Percentiles rank a stretch among this genome's conserved stretches.
Conservation (phyloP, 2,888 invertebrate species). For the Dolichopus griseipennis region DNA sequence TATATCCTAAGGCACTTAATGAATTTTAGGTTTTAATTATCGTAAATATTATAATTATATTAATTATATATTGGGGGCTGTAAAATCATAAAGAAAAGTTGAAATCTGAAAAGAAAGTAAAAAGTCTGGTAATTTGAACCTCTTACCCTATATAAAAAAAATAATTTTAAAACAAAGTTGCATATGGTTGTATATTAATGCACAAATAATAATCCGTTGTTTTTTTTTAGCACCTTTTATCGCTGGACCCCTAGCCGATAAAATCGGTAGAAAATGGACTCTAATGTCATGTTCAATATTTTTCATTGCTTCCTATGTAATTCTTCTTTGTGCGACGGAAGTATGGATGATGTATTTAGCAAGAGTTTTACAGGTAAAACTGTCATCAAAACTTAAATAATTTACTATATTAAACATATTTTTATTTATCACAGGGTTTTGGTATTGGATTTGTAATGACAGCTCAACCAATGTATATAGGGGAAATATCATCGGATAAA, state of each 20-base stretch:
- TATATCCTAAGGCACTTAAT: too few relatives aligned
- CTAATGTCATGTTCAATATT: conserved; percentile 57
- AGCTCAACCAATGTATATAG: conserved; percentile 75
- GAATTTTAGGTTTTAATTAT: too few relatives aligned
- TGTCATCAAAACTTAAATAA: neutral
- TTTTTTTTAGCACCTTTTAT: conserved; percentile 53
- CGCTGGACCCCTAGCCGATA: conserved; percentile 59
- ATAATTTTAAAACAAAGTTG: too few relatives aligned
- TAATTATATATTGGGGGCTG: too few relatives aligned
- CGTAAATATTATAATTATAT: too few relatives aligned
- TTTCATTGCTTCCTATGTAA: conserved; percentile 59
- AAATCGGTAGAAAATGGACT: conserved; percentile 60
- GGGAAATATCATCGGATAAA: conserved; percentile 72
- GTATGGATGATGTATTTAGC: conserved; percentile 49
- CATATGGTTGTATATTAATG: too few relatives aligned
- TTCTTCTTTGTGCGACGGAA: conserved; percentile 55
- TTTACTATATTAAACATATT: too few relatives aligned
- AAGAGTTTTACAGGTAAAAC: conserved; percentile 34
- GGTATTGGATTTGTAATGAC: conserved; percentile 62
- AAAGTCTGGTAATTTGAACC: too few relatives aligned
- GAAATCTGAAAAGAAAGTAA: too few relatives aligned
- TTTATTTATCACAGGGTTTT: conserved; percentile 44
- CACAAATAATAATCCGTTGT: neutral
- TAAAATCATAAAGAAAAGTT: too few relatives aligned
- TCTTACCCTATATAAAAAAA: too few relatives aligned